Percentiles rank a stretch among this genome's conserved stretches.
Conservation (phyloP, 2,113 vertebrate species). For the Tragulus kanchil region DNA sequence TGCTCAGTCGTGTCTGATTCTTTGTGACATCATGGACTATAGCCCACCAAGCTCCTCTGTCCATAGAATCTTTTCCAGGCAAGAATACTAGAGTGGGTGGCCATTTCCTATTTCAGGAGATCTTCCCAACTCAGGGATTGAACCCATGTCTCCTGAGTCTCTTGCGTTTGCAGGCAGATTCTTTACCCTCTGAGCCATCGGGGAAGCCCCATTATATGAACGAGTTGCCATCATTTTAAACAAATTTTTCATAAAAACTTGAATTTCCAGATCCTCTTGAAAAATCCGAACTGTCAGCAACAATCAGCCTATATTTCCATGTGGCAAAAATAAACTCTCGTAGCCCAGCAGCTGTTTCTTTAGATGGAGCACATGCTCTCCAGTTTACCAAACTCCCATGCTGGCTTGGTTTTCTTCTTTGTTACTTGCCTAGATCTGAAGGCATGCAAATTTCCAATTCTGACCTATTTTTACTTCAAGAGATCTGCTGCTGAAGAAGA, state of each 20-base stretch:
- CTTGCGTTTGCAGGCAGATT: background rate
- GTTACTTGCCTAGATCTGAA: slow-evolving; percentile 26
- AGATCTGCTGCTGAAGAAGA: slow-evolving; percentile 4
- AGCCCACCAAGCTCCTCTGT: background rate
- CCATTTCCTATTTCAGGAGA: background rate
- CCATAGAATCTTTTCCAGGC: background rate
- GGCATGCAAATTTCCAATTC: background rate
- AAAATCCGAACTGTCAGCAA: slow-evolving; percentile 17
- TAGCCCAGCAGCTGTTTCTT: background rate
- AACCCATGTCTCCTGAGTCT: background rate
- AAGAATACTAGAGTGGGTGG: background rate
- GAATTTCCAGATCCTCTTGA: slow-evolving; percentile 44
- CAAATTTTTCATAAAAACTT: slow-evolving; percentile 15
- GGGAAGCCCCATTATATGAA: background rate
- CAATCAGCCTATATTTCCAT: background rate
- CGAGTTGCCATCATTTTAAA: background rate
- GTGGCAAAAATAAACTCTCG: background rate
- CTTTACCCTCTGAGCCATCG: background rate
- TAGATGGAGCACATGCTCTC: background rate
- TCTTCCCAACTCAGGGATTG: background rate
- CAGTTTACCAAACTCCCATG: background rate
- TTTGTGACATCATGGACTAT: background rate
- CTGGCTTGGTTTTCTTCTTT: slow-evolving; percentile 35
- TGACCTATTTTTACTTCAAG: slow-evolving; percentile 54
- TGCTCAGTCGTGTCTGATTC: background rate